Conservation (phyloP, 1,140 invertebrate species). For the Aphelenchoides fujianensis region DNA sequence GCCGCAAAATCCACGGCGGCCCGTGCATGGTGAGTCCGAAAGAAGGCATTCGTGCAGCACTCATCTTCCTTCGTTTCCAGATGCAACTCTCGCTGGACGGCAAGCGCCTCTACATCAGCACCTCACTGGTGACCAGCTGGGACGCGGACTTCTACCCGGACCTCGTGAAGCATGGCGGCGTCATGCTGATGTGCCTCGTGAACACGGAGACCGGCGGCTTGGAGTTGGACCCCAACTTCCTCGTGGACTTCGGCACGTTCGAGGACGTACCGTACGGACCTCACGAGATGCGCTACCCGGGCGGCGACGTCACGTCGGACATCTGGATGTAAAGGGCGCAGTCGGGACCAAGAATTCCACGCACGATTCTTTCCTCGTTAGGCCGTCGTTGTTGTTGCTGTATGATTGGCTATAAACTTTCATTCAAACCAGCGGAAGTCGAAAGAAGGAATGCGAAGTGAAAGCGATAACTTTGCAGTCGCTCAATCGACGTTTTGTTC, state of each 20-base stretch:
- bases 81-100: constrained; percentile 92
- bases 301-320: background rate
- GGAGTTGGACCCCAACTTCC: constrained; percentile 78
- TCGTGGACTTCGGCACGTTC: constrained; percentile 84
- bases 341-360: too few relatives aligned
- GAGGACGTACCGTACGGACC: constrained; percentile 81
- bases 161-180: constrained; percentile 75
- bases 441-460: too few relatives aligned
- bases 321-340: background rate
- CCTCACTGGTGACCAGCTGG: constrained; percentile 84
- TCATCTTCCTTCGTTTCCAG: too few relatives aligned
- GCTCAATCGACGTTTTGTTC: too few relatives aligned
- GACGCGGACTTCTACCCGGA: constrained; percentile 89
- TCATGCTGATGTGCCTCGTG: constrained; percentile 78
- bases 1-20: constrained; percentile 74
- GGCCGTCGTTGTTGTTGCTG: too few relatives aligned
- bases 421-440: too few relatives aligned
- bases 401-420: too few relatives aligned
- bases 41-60: too few relatives aligned
- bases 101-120: constrained; percentile 84
- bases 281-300: constrained; percentile 80
- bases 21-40: constrained; percentile 96
- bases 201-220: constrained; percentile 80
- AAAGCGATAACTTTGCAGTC: too few relatives aligned
- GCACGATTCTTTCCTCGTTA: too few relatives aligned